Evolutionary conservation across 2,797 vertebrate genomes (phyloP), one percentile per base, ranked within the genome.

Genomic region (Glyptemys insculpta): DNA sequence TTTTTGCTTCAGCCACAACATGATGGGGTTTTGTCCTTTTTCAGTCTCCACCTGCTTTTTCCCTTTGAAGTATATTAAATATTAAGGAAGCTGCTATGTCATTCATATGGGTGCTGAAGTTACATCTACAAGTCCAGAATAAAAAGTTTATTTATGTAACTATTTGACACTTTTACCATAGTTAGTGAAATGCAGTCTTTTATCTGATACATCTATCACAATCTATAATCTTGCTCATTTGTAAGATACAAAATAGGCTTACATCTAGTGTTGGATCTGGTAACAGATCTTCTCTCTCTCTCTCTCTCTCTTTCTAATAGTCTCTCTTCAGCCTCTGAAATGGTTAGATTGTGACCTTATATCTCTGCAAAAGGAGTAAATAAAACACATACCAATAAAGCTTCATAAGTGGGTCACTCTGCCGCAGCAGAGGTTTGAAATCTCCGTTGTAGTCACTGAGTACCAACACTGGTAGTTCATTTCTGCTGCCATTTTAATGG

Each of bases 351-450:
- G 90, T 85, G 90, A 96, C 94, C 93, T 87, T 97, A 93, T 93
- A 0, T 16, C 95, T 96, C 94, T 96, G 80, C 0, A 0, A 84
- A 92, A 86, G 95, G 54, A 84, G 92, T 93, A 72, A 72, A 72
- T 72, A 97, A 94, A 81, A 96, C 94, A 91, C 93, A 96, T 96
- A 93, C 93, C 94, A 97, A 52, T 68, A 62, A 87, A 65, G 49
- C 41, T 91, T 57, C 91, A 91, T 92, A 94, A 96, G 92, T 85
- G 91, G 54, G 91, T 84, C 81, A 85, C 47, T 68, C 65, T 95
- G 91, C 94, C 87, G 91, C 87, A 84, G 84, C 81, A 94, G 57
- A 86, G 65, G 54, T 82, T 96, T 93, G 86, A 78, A 74, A 19
- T 91, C 93, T 94, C 93, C 65, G 3, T 49, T 47, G 25, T 76